Percentiles rank a stretch among this genome's conserved stretches.
Evolutionary conservation across 2,113 vertebrate species (phyloP).

Genomic region (Orientallactaga bullata): DNA sequence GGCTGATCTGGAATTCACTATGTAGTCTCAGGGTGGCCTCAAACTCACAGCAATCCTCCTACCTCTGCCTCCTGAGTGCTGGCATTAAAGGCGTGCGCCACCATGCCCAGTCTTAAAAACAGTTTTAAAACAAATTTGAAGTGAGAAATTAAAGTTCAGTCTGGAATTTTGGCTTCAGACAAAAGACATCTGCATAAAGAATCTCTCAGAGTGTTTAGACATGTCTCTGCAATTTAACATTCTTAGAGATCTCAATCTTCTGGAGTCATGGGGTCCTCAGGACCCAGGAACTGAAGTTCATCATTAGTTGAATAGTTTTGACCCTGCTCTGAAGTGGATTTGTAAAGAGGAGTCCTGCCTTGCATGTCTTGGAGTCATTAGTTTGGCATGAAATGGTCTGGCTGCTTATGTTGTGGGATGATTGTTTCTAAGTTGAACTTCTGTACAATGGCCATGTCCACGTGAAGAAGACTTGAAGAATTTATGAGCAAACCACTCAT

Average conservation of each 20-base stretch:
- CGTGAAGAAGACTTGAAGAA: constrained; percentile 26
- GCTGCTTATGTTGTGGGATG: constrained; percentile 43
- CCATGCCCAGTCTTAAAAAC: no score
- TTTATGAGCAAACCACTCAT: constrained; percentile 31
- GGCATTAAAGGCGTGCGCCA: no score
- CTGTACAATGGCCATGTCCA: constrained; percentile 37
- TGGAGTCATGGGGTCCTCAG: constrained; percentile 28
- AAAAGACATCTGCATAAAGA: constrained; percentile 66
- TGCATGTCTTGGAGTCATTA: constrained; percentile 57
- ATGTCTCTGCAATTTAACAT: constrained; percentile 49
- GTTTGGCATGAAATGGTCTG: constrained; percentile 42
- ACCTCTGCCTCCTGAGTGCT: no score
- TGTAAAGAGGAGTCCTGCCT: constrained; percentile 23
- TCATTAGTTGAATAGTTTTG: constrained; percentile 62
- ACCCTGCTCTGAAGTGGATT: constrained; percentile 49
- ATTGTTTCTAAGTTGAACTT: constrained; percentile 53
- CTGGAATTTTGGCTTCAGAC: constrained; percentile 54
- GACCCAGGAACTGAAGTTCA: constrained; percentile 13
- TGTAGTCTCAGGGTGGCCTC: no score
- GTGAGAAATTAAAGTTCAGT: constrained; percentile 29
- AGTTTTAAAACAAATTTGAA: constrained; percentile 12
- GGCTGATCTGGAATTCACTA: no score
- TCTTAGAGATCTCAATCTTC: constrained; percentile 54
- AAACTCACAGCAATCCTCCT: no score
- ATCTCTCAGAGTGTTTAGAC: constrained; percentile 55